Conservation (phyloP, 2,113 vertebrate genomes). For the Ciconia boyciana region DNA sequence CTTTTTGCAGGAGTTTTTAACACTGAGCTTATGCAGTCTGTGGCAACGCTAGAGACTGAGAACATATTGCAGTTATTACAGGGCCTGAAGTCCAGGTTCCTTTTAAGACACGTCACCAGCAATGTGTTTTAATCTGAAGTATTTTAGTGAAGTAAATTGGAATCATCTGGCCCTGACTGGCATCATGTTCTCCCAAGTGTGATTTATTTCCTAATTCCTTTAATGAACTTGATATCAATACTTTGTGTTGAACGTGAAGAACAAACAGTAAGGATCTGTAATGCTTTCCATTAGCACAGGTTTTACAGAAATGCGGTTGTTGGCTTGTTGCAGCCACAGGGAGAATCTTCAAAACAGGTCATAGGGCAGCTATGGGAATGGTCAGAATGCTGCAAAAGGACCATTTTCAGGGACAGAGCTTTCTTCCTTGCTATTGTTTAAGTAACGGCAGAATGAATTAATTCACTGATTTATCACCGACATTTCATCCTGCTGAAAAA, state of each 20-base stretch:
- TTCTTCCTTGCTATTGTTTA: not conserved
- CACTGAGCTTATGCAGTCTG: not conserved
- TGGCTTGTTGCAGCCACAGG: not conserved
- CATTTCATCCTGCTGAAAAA: not conserved
- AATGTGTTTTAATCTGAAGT: constrained; percentile 33
- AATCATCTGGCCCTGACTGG: constrained; percentile 28
- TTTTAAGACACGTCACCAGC: constrained; percentile 38
- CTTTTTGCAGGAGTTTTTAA: not conserved
- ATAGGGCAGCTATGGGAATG: not conserved
- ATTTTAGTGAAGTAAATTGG: constrained; percentile 41
- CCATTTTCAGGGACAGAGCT: not conserved
- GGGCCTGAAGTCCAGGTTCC: constrained; percentile 42
- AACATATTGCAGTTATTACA: constrained; percentile 55
- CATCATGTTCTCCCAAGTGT: not conserved
- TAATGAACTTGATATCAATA: not conserved
- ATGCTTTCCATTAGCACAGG: not conserved
- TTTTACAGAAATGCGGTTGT: not conserved
- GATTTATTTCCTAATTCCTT: constrained; percentile 14
- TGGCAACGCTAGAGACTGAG: not conserved
- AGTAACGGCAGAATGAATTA: not conserved
- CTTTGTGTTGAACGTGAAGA: not conserved
- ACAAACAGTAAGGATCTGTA: not conserved
- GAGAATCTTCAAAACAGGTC: not conserved
- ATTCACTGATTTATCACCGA: accelerated
- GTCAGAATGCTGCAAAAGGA: not conserved